These are phyloP conservation scores for Zophobas morio DNA, from an alignment of 1,140 invertebrate genomes.

Conservation along the genomic window DNA sequence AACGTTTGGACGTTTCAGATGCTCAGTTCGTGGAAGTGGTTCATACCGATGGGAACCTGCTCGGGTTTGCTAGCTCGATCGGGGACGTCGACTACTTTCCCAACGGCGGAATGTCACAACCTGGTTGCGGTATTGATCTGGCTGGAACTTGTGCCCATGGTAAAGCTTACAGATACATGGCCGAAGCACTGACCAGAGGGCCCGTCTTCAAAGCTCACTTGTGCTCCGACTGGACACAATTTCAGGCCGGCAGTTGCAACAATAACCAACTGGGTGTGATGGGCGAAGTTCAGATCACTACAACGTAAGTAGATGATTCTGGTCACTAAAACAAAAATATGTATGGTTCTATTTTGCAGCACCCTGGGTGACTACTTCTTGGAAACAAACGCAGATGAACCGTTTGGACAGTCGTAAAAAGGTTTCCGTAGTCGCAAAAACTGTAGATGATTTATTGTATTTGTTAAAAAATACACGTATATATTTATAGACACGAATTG, in stretches of 20 bases:
- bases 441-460: too few relatives aligned
- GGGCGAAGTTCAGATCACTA: constrained; percentile 1
- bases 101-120: constrained; percentile 77
- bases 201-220: constrained; percentile 48
- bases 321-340: background rate
- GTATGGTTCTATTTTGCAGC: too few relatives aligned
- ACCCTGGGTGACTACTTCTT: too few relatives aligned
- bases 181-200: constrained; percentile 71
- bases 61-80: constrained; percentile 74
- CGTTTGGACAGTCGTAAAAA: too few relatives aligned
- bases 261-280: background rate
- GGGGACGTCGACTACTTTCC: constrained; percentile 82
- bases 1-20: constrained; percentile 75
- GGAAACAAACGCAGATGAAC: too few relatives aligned
- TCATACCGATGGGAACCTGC: constrained; percentile 74
- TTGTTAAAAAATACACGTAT: too few relatives aligned
- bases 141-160: constrained; percentile 71
- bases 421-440: too few relatives aligned
- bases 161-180: constrained; percentile 73
- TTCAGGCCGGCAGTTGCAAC: background rate
- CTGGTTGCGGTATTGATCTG: constrained; percentile 75
- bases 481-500: too few relatives aligned
- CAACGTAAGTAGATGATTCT: background rate
- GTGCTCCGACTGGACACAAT: constrained; percentile 1
- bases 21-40: constrained; percentile 76